Base-by-base conservation (phyloP, 2,888 invertebrate genomes). In the Sipha maydis region DNA sequence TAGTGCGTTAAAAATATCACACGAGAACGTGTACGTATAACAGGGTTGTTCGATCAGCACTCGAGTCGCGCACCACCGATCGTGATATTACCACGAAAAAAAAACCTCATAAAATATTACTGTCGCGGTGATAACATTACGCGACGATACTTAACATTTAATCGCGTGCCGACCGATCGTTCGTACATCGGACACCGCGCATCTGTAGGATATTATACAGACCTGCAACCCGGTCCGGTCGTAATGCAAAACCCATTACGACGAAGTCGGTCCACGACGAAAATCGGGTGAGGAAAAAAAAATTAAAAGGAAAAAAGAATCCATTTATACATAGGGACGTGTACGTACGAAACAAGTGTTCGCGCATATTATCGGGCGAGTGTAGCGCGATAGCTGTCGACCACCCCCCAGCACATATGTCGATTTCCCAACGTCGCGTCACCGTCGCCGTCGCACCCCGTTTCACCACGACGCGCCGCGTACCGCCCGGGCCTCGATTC, bases 361-460 rank as follows among this genome's bases (percentile, higher is more conserved):
- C 54, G 34, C 19, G 34, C 21, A 34, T n/a, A 85, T 48, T 21
- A 85, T 34, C 78, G 7, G 28, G 79, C 54, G n/a, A 73, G 79
- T 56, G 73, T 8, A 41, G 41, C 7, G 41, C 41, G 7, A 5
- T 8, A 8, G 78, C 48, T n/a, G 69, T 86, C 78, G 69, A 78
- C 41, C 34, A 34, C 78, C 34, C 71, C 54, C 14, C 48, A 48
- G 34, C 34, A 38, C 86, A 79, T 56, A 71, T 86, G 86, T 86
- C 86, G 86, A 80, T 86, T 86, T 86, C 86, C 71, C 86, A 79
- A 56, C 56, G 21, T 75, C 84, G 41, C 61, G 19, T 38, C 48
- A 38, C n/a, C 67, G 31, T 25, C 71, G 31, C 17, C 83, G 54
- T 54, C 75, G 21, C n/a, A n/a, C 48, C 67, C 67, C 61, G 34